Evolutionary conservation across 2,113 vertebrate species (phyloP), one percentile per base, ranked within the genome.

Genomic region (Clarias batrachus): DNA sequence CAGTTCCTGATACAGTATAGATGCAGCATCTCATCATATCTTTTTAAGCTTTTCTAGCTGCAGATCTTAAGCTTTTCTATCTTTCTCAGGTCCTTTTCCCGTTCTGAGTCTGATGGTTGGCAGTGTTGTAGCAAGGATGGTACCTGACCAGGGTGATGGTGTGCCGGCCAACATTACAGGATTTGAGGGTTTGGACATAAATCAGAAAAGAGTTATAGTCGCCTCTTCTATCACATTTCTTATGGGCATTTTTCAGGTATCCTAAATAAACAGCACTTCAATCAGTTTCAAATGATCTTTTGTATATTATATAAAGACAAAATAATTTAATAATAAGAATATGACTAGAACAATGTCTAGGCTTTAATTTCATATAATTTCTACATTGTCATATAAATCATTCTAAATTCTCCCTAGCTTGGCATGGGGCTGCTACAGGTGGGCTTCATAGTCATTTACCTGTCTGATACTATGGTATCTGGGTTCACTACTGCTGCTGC

Each of bases 401-500:
- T 57, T 30, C 23, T 1, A 6, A 30, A 17, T 73, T 37, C n/a
- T 17, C 27, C 93, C 84, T 93, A 99, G 98, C 87, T 99, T 91
- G 91, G 90, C 2, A 92, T 99, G 94, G 98, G 98, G 1, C 0
- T 95, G 2, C 87, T 99, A 1, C 97, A 93, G 91, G 85, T 98
- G 25, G 98, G 98, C 77, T 99, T 99, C 63, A 95, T 99, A 0
- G 97, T 97, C 86, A 96, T 96, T 87, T 99, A 99, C 92, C 92
- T 99, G 27, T 99, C 98, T 0, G 97, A 99, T 81, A 96, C 97
- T 0, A 92, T 99, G 85, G 95, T 99, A 85, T 98, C 97, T 0
- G 97, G 97, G 84, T 99, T 99, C 92, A 98, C 98, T 2, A 98
- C 97, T 0, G 98, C 97, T 3, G 97, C 98, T 0, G 98, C 98